Evolutionary conservation across 2,888 invertebrate species (phyloP), one percentile per base, ranked within the genome.

Genomic region (Dolichomitus sp.): DNA sequence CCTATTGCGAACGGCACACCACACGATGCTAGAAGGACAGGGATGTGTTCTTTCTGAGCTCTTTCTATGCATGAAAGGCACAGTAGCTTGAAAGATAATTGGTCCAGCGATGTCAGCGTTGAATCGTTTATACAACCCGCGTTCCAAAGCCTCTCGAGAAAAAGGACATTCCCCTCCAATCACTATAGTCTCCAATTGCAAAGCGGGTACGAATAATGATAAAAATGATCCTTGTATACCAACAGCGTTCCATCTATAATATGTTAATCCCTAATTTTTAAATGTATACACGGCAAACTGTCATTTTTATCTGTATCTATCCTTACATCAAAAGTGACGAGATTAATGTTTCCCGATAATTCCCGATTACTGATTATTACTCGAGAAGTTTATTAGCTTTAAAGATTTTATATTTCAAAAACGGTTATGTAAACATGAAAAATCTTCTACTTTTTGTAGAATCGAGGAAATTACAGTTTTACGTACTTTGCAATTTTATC

Each of bases 141-240:
- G 92, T 84, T 95, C 90, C 90, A 97, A 92, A 0, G 96, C 94
- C 14, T 95, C 94, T 61, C 94, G 87, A 65, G 95, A 95, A 91
- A 95, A 97, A 7, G 96, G 96, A 42, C 95, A 95, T 27, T 94
- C 95, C 81, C 95, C 96, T 72, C 97, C 97, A 91, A 99, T 95
- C 73, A 96, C 96, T 80, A 98, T 95, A 72, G 96, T 95, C 73
- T 95, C 94, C 0, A 99, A 94, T 91, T 96, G 96, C 89, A 99
- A 95, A 12, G 97, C 96, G 79, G 94, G 90, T 27, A 98, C 92
- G 33, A 98, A 92, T 81, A 96, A 93, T 83, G 96, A 96, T 65
- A 99, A 91, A 4, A 99, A 94, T 4, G 97, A 96, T 4, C 99
- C 99, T 94, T 98, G 98, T 33, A 98, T 91, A 0, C 99, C 99